Base-by-base conservation (phyloP, 2,888 invertebrate genomes). In the Euspilapteryx auroguttella region DNA sequence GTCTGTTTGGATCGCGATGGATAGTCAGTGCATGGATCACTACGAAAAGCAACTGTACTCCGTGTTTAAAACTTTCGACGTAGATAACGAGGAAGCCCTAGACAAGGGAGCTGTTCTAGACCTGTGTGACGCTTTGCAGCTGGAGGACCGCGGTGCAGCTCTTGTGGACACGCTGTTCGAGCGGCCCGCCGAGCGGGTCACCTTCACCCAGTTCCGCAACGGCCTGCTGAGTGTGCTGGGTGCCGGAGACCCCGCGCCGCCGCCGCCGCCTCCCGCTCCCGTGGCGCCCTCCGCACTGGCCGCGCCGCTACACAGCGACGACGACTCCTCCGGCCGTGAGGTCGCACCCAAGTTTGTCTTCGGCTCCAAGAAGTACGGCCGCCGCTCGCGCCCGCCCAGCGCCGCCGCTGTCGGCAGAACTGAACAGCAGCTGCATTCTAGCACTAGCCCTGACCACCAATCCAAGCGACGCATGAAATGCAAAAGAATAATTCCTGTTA, bases 31-130 rank as follows among this genome's bases (percentile, higher is more conserved):
- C 34, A 58, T 82, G 56, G 87, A 88, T 71, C 89, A 85, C 24
- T 89, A 90, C 53, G 90, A 90, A 58, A 83, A 86, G 63, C 89
- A 89, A 73, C 78, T 90, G 46, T 82, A 86, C 44, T 82, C 84
- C 44, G 87, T 89, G 50, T 91, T 89, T 52, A 83, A 87, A 55
- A 87, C 86, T 49, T 88, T 88, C 65, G 85, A 89, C 61, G 76
- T 79, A 38, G 81, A 83, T 49, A 82, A 82, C 45, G 77, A 80
- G 47, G 86, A 86, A 40, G 79, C 83, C 44, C 58, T 90, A 38
- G 83, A 86, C 49, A 79, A 77, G 43, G 73, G 79, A 25, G 84
- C 87, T 24, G 76, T 89, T 39, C 63, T 79, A 29, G 80, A 80
- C 35, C 75, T 91, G 27, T 90, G 90, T 55, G 82, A 84, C 46